Evolutionary conservation across 2,888 invertebrate genomes (phyloP).

Genomic region (Cephus runcator): DNA sequence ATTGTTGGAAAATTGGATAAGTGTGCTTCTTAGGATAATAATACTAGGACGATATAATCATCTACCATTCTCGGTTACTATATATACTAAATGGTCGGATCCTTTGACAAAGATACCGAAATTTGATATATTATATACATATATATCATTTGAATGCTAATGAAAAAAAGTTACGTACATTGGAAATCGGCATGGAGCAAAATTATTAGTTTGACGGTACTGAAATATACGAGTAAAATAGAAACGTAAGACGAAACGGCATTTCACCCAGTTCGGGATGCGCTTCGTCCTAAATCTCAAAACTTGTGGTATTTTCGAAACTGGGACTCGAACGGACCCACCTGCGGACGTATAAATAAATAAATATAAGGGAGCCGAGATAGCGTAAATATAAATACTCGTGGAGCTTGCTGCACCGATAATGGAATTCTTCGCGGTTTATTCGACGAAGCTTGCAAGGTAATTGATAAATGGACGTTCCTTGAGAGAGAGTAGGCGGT

Average conservation of each 20-base stretch:
- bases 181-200: not conserved
- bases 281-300: not conserved
- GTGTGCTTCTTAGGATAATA: not conserved
- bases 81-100: not conserved
- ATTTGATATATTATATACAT: too few relatives aligned
- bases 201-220: not conserved
- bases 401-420: not conserved
- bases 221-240: too few relatives aligned
- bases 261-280: not conserved
- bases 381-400: not conserved
- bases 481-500: not conserved
- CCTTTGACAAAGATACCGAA: not conserved
- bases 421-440: constrained; percentile 3
- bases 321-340: not conserved
- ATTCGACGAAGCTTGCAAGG: not conserved
- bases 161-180: not conserved
- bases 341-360: not conserved
- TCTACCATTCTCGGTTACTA: not conserved
- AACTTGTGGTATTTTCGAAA: not conserved
- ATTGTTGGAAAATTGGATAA: not conserved
- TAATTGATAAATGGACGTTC: constrained; percentile 9
- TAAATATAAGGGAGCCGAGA: not conserved
- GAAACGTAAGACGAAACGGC: too few relatives aligned
- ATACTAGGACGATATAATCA: not conserved
- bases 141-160: not conserved